phyloP scores from a whole-genome alignment of 2,888 invertebrate genomes.

The Drosophila fungiperda region DNA sequence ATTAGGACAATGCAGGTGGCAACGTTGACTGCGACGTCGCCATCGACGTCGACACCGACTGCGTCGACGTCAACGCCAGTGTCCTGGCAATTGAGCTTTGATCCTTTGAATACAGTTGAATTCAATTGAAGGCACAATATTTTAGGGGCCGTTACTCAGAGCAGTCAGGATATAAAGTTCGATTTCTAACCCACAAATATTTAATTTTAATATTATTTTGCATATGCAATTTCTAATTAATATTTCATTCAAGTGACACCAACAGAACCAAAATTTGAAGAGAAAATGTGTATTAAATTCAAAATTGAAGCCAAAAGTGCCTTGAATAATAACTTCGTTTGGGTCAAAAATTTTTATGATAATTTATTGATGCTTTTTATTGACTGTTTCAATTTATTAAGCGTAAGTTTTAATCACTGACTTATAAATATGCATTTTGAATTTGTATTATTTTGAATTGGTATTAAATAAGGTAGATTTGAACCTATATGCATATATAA shows the following conservation, averaged over 20 bases:
- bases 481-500: not conserved
- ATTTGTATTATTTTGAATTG: not conserved
- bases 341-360: not conserved
- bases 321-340: not conserved
- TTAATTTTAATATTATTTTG: not conserved
- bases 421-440: not conserved
- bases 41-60: constrained; percentile 3
- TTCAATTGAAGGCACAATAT: constrained; percentile 1
- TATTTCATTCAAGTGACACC: not conserved
- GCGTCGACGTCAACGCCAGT: constrained; percentile 30
- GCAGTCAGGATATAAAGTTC: not conserved
- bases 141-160: not conserved
- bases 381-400: not conserved
- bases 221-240: not conserved
- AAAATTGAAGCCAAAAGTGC: not conserved
- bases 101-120: constrained; percentile 42
- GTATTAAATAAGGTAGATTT: not conserved
- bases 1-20: constrained; percentile 73
- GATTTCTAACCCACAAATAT: not conserved
- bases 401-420: not conserved
- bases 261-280: not conserved
- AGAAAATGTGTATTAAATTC: not conserved
- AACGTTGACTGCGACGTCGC: constrained; percentile 13
- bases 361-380: not conserved
- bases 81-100: constrained; percentile 66